Base-by-base conservation (phyloP, 2,888 invertebrate species). In the Tetanocera ferruginea region DNA sequence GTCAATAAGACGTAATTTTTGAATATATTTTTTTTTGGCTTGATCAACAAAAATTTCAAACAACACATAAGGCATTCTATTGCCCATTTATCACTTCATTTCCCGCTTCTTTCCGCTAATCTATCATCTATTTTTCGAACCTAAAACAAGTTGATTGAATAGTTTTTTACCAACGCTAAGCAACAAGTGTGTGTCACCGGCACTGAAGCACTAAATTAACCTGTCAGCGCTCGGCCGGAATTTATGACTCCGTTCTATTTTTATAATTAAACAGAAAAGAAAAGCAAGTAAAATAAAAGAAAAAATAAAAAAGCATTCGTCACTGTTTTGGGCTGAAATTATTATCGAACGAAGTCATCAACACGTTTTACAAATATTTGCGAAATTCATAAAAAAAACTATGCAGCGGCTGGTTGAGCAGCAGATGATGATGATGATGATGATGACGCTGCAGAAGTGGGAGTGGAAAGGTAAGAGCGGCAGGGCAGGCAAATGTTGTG, bases 281-380 rank as follows among this genome's bases (percentile, higher is more conserved):
- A 28, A 60, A 60, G 25, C 23, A 57, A 57, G n/a, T 4, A 23
- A 23, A 55, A 8, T 17, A 23, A 62, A 62, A 62, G 5, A 31
- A 31, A n/a, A 34, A 28, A 17, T 0, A 25, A 17, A 62, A 25
- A 28, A 66, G 19, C 34, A 66, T 66, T 66, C 64, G 64, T 66
- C 64, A 66, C n/a, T 66, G 31, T 34, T 34, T 66, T 66, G 25
- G 37, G 37, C 34, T 66, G 14, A 66, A 66, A 51, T 69, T 51
- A 69, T 60, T 57, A 72, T 72, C 72, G 60, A 25, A 17, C 11
- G 34, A 23, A 55, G 55, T 34, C 72, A 72, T 72, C 72, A 57
- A 57, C 72, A 72, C 72, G 72, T 72, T 72, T 72, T 60, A 60
- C 72, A 57, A 72, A 72, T 72, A 72, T 72, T 72, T 72, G 72